Percentiles rank a stretch among this genome's conserved stretches.
Evolutionary conservation across 2,113 vertebrate species (phyloP).

Genomic region (Apodemus sylvaticus): DNA sequence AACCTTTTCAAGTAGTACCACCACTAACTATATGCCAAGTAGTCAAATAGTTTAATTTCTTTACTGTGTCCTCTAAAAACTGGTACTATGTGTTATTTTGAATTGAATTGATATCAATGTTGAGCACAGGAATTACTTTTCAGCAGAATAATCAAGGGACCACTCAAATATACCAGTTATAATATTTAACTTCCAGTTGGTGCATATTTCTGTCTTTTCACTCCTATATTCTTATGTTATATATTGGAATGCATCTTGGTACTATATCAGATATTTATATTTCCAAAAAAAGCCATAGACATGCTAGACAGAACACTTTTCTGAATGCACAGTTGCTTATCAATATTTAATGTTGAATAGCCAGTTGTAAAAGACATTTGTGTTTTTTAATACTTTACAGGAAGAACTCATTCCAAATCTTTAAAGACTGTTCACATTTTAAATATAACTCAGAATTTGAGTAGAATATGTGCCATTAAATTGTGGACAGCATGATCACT

Average conservation of each 20-base stretch:
- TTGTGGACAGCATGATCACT: background rate
- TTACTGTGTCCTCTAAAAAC: background rate
- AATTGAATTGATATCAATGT: background rate
- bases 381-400: slow-evolving; percentile 26
- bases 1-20: no score
- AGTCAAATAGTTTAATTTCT: background rate
- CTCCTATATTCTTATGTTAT: slow-evolving; percentile 24
- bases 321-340: background rate
- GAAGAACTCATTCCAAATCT: background rate
- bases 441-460: slow-evolving; percentile 41
- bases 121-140: background rate
- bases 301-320: background rate
- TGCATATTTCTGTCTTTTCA: background rate
- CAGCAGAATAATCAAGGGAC: background rate
- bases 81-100: slow-evolving; percentile 1
- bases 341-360: slow-evolving; percentile 13
- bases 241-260: slow-evolving; percentile 20
- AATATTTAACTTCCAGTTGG: background rate
- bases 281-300: slow-evolving; percentile 40
- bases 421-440: background rate
- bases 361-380: background rate
- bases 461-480: background rate
- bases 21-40: no score
- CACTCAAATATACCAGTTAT: background rate
- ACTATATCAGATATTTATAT: background rate